phyloP scores from a whole-genome alignment of 1,140 invertebrate genomes.

The Cydia strobilella region DNA sequence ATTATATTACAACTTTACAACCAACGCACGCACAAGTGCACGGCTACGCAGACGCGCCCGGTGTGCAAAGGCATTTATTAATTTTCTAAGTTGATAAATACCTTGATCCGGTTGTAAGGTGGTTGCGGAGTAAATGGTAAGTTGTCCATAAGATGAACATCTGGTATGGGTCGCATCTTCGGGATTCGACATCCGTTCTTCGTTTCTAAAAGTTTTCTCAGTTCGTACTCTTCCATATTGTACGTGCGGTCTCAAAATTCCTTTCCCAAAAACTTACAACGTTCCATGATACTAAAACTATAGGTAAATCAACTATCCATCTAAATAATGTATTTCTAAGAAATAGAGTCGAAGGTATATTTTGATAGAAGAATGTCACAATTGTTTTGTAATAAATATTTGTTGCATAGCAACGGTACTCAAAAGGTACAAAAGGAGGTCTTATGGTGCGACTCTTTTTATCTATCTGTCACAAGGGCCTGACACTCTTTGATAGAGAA shows the following conservation, averaged over 20 bases:
- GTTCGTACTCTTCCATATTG: conserved; percentile 67
- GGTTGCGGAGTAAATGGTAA: conserved; percentile 70
- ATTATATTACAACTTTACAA: no score
- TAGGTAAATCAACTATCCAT: background rate
- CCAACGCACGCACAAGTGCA: no score
- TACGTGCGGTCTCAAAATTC: background rate
- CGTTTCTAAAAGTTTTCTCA: conserved; percentile 65
- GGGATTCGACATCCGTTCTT: conserved; percentile 74
- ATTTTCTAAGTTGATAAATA: conserved; percentile 39
- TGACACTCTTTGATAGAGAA: no score
- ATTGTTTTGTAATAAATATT: conserved; percentile 15
- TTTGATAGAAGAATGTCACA: conserved; percentile 18
- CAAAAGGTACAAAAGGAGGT: no score
- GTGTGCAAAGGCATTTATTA: no score
- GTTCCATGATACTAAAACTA: background rate
- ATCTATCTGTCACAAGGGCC: no score
- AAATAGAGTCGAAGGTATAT: background rate
- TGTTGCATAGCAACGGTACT: background rate
- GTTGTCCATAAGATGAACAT: conserved; percentile 68
- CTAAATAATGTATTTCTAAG: background rate
- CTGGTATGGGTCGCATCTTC: conserved; percentile 68
- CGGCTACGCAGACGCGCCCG: no score
- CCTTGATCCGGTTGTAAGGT: conserved; percentile 73
- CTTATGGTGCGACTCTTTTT: no score
- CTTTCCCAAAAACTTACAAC: background rate